Evolutionary conservation across 2,797 vertebrate genomes (phyloP).

Genomic region (Sebastes cheni): DNA sequence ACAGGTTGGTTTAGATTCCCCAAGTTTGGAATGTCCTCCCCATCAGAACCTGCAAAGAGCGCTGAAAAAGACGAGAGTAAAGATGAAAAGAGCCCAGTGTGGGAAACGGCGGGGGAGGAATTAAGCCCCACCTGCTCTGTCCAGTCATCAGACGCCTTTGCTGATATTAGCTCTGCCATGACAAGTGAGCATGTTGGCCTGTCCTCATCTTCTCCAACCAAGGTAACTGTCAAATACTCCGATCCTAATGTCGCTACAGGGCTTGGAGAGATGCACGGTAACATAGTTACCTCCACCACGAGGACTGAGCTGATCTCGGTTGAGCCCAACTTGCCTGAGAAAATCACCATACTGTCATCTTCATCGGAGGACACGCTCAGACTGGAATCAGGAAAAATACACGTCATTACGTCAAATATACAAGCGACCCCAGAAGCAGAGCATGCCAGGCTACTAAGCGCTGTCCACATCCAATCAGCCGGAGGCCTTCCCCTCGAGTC

Average conservation of each 20-base stretch:
- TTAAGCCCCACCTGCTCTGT: slow-evolving; percentile 76
- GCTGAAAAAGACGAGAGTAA: slow-evolving; percentile 42
- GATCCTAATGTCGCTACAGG: slow-evolving; percentile 53
- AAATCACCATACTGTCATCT: slow-evolving; percentile 79
- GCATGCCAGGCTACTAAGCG: slow-evolving; percentile 68
- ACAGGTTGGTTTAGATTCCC: slow-evolving; percentile 89
- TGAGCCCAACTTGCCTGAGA: slow-evolving; percentile 82
- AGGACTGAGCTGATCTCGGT: slow-evolving; percentile 83
- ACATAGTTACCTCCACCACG: slow-evolving; percentile 81
- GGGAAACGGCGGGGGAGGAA: slow-evolving; percentile 62
- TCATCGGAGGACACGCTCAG: slow-evolving; percentile 78
- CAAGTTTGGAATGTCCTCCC: slow-evolving; percentile 86
- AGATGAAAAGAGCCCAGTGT: slow-evolving; percentile 56
- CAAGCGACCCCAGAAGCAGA: slow-evolving; percentile 75
- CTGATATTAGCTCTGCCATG: slow-evolving; percentile 80
- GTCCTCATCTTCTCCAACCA: slow-evolving; percentile 76
- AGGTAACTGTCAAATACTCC: slow-evolving; percentile 81
- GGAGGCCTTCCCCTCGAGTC: slow-evolving; percentile 37
- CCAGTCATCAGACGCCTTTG: slow-evolving; percentile 82
- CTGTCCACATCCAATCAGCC: slow-evolving; percentile 54
- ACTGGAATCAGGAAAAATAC: slow-evolving; percentile 76
- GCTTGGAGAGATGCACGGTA: slow-evolving; percentile 50
- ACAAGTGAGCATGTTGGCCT: slow-evolving; percentile 72
- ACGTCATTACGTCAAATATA: slow-evolving; percentile 78
- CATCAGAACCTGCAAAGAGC: slow-evolving; percentile 77